Evolutionary conservation across 2,797 vertebrate genomes (phyloP).

Genomic region (Gadopsis marmoratus): DNA sequence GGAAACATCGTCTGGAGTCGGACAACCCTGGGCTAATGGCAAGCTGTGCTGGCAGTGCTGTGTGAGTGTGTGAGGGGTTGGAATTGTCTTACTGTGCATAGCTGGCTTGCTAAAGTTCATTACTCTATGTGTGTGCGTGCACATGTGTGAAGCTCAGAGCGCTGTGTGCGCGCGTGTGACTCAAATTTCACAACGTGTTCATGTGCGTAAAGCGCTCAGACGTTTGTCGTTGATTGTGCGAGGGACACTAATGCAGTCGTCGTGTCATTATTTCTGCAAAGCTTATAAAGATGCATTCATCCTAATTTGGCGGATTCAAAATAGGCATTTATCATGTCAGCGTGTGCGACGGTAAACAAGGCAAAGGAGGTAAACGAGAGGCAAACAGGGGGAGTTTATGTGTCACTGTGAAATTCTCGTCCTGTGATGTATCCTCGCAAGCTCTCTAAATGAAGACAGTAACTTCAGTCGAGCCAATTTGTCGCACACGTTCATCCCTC

Average conservation of each 20-base stretch:
- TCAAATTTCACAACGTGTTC: constrained; percentile 9
- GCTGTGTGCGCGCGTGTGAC: not conserved
- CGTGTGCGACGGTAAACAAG: constrained; percentile 40
- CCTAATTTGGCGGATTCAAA: constrained; percentile 20
- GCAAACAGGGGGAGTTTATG: constrained; percentile 23
- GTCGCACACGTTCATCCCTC: constrained; percentile 5
- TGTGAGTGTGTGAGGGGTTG: constrained; percentile 55
- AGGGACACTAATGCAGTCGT: constrained; percentile 36
- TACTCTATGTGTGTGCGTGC: constrained; percentile 24
- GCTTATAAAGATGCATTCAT: constrained; percentile 8
- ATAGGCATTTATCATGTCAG: constrained; percentile 24
- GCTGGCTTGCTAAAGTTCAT: constrained; percentile 59
- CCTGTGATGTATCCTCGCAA: constrained; percentile 4
- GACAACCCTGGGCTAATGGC: constrained; percentile 76
- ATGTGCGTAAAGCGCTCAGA: constrained; percentile 20
- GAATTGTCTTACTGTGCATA: constrained; percentile 64
- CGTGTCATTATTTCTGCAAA: constrained; percentile 18
- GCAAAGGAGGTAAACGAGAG: constrained; percentile 18
- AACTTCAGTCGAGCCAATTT: constrained; percentile 40
- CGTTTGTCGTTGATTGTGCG: constrained; percentile 25
- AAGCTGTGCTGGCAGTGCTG: constrained; percentile 74
- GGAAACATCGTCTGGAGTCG: constrained; percentile 77
- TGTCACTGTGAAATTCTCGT: constrained; percentile 30
- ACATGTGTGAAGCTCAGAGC: constrained; percentile 34
- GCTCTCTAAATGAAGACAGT: constrained; percentile 15